Evolutionary conservation across 2,888 invertebrate species (phyloP), one percentile per base, ranked within the genome.

Genomic region (Drosophila phalerata): DNA sequence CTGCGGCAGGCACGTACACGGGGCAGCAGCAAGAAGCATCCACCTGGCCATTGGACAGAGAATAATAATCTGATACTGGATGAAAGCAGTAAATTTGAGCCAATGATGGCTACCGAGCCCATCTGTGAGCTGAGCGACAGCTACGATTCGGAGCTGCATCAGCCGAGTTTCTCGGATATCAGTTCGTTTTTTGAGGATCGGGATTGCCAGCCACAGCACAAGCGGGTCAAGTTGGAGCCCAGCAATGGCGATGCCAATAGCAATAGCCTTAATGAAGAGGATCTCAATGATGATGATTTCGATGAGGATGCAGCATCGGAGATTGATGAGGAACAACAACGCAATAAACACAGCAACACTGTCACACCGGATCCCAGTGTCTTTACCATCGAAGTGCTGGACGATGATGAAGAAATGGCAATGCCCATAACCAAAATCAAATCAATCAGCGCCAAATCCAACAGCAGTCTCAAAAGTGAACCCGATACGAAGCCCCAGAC

Each of bases 91-190:
- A 88, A 89, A 38, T 85, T 51, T 11, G 88, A 76, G 32, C 65
- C 86, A 1, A 40, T 69, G 38, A 69, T 80, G 40, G 62, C 74
- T 37, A 77, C 82, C 5, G 83, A 87, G 22, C 83, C 89, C 11
- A 74, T 89, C 22, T 79, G 86, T 56, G 77, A 82, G 38, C 73
- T 81, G 0, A 80, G 82, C 56, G 88, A 89, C 25, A 86, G 88
- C 61, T 87, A 81, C 28, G 85, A 88, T n/a, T 85, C 88, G 30
- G 81, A 81, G 43, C 51, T 83, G 42, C 90, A 90, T 63, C 90
- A 88, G 67, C 88, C 88, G 1, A 89, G 89, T 45, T 90, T 90
- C 48, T 89, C 89, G 22, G 90, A 90, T 53, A 79, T 90, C 3
- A 87, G 89, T 6, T 77, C 85, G 6, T 87, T 89, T 55, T 89